Percentiles rank a stretch among this genome's conserved stretches.
These are phyloP conservation scores for Hermaeophaga mercurialis DNA, from an alignment of 2,888 invertebrate species.

Conservation along the genomic window DNA sequence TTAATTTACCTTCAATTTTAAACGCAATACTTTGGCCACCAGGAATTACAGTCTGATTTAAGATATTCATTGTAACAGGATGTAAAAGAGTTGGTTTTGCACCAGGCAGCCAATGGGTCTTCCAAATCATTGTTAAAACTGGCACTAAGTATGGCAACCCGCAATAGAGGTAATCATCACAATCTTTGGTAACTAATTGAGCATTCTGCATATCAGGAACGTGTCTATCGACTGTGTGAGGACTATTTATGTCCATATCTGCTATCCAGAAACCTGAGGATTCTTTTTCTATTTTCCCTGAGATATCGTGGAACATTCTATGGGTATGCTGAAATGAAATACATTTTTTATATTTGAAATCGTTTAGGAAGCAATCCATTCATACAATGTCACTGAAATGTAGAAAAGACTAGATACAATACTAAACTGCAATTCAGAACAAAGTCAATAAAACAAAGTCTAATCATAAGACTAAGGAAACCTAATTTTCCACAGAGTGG, in stretches of 20 bases:
- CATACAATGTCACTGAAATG: too few species aligned
- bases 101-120: slow-evolving; percentile 66
- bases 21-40: slow-evolving; percentile 58
- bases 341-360: too few species aligned
- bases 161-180: slow-evolving; percentile 71
- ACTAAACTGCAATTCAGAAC: too few species aligned
- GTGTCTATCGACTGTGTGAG: slow-evolving; percentile 62
- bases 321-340: slow-evolving; percentile 62
- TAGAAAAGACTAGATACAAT: too few species aligned
- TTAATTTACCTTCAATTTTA: slow-evolving; percentile 58
- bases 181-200: slow-evolving; percentile 60
- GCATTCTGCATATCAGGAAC: slow-evolving; percentile 62
- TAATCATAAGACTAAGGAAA: too few species aligned
- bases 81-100: slow-evolving; percentile 60
- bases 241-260: slow-evolving; percentile 77
- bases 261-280: slow-evolving; percentile 73
- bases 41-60: slow-evolving; percentile 53
- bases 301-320: slow-evolving; percentile 64
- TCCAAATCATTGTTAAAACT: slow-evolving; percentile 69
- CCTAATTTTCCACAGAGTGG: too few species aligned
- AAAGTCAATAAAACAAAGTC: too few species aligned
- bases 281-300: slow-evolving; percentile 58
- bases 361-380: too few species aligned
- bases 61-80: slow-evolving; percentile 59
- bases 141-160: slow-evolving; percentile 82